phyloP scores from a whole-genome alignment of 1,140 invertebrate genomes.

The Drosophila sp. region DNA sequence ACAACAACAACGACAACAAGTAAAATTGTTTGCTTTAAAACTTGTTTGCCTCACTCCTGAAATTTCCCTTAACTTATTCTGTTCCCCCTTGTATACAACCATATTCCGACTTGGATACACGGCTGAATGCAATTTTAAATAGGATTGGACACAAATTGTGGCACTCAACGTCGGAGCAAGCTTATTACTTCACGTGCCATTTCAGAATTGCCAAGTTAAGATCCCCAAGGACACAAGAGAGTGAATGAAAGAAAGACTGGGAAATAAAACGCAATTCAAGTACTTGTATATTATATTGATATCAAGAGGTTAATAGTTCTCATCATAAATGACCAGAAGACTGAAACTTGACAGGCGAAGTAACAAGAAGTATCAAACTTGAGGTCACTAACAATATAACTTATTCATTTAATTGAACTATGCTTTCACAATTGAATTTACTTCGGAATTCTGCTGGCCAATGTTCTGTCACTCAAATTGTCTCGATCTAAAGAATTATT shows the following conservation, averaged over 20 bases:
- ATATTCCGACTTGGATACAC: slow-evolving; percentile 2
- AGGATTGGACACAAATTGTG: slow-evolving; percentile 50
- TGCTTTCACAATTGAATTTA: no score
- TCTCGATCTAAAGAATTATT: no score
- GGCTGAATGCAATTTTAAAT: slow-evolving; percentile 48
- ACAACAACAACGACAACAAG: no score
- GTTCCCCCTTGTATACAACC: background rate
- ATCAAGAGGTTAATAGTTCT: slow-evolving; percentile 3
- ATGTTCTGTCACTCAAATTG: no score
- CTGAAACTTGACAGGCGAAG: background rate
- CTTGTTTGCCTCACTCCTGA: slow-evolving; percentile 37
- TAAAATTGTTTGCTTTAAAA: slow-evolving; percentile 61
- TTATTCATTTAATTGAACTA: no score
- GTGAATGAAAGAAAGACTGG: background rate
- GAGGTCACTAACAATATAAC: background rate
- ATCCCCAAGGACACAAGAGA: slow-evolving; percentile 13
- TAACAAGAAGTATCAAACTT: background rate
- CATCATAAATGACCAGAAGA: background rate
- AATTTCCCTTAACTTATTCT: background rate
- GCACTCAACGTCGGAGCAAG: slow-evolving; percentile 32
- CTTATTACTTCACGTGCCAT: slow-evolving; percentile 37
- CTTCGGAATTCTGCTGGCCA: no score
- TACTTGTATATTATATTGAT: slow-evolving; percentile 7
- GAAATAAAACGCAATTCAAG: slow-evolving; percentile 4
- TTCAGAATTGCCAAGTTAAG: slow-evolving; percentile 12